Conservation (phyloP, 2,113 vertebrate genomes). For the Anhinga anhinga region DNA sequence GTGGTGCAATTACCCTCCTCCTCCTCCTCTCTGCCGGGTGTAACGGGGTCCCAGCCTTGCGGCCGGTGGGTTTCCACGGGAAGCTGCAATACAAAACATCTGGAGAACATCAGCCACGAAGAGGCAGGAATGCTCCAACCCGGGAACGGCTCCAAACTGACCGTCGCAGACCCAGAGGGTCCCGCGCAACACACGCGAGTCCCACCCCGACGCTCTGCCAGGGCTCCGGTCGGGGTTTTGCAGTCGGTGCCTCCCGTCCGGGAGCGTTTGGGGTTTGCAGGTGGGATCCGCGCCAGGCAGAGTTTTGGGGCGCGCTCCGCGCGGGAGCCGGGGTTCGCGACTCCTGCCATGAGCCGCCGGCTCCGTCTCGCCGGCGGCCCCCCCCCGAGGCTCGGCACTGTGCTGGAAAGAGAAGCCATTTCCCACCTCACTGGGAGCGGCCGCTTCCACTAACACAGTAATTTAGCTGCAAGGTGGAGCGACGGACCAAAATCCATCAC, state of each 20-base stretch:
- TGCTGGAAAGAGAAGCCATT: neutral
- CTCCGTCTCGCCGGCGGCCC: neutral
- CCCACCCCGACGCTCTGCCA: neutral
- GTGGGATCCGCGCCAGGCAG: neutral
- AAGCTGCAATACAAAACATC: slow-evolving; percentile 43
- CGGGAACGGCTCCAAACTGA: neutral
- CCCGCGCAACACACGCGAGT: neutral
- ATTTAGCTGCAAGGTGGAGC: neutral
- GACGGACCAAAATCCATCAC: neutral
- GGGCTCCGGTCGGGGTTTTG: neutral
- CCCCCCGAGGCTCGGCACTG: neutral
- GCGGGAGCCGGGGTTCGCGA: neutral
- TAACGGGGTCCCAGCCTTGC: neutral
- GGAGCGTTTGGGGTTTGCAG: neutral
- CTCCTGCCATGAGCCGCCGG: neutral
- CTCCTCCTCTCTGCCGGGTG: neutral
- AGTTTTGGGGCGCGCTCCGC: neutral
- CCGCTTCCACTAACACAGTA: rapidly evolving
- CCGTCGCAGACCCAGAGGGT: neutral
- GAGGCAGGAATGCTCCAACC: slow-evolving; percentile 30
- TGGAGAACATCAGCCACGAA: slow-evolving; percentile 44
- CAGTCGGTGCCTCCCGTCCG: neutral
- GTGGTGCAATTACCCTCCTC: neutral
- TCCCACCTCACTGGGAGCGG: neutral
- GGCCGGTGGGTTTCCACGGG: slow-evolving; percentile 6